phyloP scores from a whole-genome alignment of 2,888 invertebrate species.

The Hirtodrosophila histrioides region DNA sequence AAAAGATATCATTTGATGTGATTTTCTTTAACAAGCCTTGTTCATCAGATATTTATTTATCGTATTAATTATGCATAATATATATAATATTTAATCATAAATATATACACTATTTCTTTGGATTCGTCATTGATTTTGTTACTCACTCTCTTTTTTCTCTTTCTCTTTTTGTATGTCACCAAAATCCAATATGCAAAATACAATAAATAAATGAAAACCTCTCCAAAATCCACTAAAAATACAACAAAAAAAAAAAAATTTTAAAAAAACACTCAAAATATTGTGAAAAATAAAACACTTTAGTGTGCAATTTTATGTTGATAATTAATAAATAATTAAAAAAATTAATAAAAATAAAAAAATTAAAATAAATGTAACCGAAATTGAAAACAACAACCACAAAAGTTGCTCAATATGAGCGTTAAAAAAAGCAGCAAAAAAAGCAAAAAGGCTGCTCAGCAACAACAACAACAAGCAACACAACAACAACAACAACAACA shows the following conservation, averaged over 20 bases:
- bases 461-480: conserved; percentile 26
- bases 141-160: conserved; percentile 47
- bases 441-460: conserved; percentile 9
- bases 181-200: conserved; percentile 13
- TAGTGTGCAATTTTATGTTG: too few species aligned
- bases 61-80: too few species aligned
- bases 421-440: conserved; percentile 26
- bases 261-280: conserved; percentile 9
- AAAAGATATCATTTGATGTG: too few species aligned
- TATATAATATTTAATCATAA: not conserved
- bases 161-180: conserved; percentile 55
- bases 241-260: conserved; percentile 12
- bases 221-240: conserved; percentile 28
- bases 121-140: conserved; percentile 28
- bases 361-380: conserved; percentile 26
- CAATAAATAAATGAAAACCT: conserved; percentile 13
- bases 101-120: conserved; percentile 1
- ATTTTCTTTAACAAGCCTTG: too few species aligned
- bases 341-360: conserved; percentile 12
- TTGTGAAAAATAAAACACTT: too few species aligned
- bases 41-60: too few species aligned
- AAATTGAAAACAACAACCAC: conserved; percentile 17
- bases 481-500: conserved; percentile 17
- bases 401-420: conserved; percentile 65
- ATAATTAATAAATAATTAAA: conserved; percentile 10